These are phyloP conservation scores for Lottia gigantea DNA, from an alignment of 2,888 invertebrate genomes.

Conservation along the genomic window DNA sequence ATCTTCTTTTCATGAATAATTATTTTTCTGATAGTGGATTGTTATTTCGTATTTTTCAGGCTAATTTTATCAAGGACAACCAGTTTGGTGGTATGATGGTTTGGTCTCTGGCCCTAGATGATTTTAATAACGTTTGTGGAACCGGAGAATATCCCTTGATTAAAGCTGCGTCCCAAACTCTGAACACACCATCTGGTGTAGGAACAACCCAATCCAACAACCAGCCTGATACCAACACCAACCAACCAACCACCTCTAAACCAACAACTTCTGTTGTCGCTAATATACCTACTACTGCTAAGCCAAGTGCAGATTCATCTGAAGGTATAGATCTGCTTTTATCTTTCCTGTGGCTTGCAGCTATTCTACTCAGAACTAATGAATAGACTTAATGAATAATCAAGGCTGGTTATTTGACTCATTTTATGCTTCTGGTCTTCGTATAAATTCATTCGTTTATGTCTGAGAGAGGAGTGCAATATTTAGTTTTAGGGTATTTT, in stretches of 20 bases:
- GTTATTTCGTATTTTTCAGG: neutral
- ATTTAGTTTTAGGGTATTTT: no score
- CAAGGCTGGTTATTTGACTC: no score
- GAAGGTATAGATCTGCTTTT: no score
- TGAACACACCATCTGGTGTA: neutral
- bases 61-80: neutral
- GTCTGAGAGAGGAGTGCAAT: no score
- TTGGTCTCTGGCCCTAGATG: conserved; percentile 14
- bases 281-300: neutral
- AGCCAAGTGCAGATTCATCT: neutral
- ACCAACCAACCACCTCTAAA: neutral
- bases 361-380: no score
- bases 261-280: neutral
- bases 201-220: neutral
- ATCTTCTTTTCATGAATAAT: no score
- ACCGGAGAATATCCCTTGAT: neutral
- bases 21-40: no score
- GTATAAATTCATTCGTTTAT: no score
- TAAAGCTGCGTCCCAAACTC: neutral
- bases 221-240: neutral
- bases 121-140: conserved; percentile 2
- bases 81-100: conserved; percentile 15
- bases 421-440: no score
- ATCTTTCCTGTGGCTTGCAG: no score
- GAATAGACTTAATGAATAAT: no score